Evolutionary conservation across 1,140 invertebrate species (phyloP).

Genomic region (Ladona fulva): DNA sequence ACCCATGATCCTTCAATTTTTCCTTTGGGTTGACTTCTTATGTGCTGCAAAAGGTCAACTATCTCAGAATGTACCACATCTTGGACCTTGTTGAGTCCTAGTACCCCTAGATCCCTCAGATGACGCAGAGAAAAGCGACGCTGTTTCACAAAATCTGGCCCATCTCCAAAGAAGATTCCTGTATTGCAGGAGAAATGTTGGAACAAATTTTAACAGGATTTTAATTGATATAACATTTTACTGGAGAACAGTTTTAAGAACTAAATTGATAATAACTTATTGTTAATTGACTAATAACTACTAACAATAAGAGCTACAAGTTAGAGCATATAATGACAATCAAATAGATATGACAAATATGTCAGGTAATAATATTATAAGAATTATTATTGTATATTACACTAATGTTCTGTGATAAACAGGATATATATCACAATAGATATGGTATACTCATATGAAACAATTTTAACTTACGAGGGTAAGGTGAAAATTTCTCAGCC

Average conservation of each 20-base stretch:
- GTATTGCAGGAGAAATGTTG: not conserved
- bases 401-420: too few species aligned
- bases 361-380: too few species aligned
- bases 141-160: not conserved
- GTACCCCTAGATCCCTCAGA: not conserved
- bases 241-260: not conserved
- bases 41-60: not conserved
- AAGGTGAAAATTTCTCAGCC: too few species aligned
- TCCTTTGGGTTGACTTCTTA: not conserved
- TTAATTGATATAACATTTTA: not conserved
- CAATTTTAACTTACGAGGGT: too few species aligned
- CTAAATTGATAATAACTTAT: not conserved
- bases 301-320: not conserved
- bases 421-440: too few species aligned
- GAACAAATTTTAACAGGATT: not conserved
- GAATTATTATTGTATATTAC: too few species aligned
- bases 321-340: not conserved
- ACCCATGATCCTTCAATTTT: not conserved
- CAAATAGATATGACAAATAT: not conserved
- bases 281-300: not conserved
- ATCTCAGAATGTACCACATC: not conserved
- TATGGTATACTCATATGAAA: too few species aligned
- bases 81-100: not conserved
- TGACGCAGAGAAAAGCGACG: not conserved
- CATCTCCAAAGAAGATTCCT: not conserved